Base-by-base conservation (phyloP, 1,140 invertebrate species). In the Listronotus bonariensis region DNA sequence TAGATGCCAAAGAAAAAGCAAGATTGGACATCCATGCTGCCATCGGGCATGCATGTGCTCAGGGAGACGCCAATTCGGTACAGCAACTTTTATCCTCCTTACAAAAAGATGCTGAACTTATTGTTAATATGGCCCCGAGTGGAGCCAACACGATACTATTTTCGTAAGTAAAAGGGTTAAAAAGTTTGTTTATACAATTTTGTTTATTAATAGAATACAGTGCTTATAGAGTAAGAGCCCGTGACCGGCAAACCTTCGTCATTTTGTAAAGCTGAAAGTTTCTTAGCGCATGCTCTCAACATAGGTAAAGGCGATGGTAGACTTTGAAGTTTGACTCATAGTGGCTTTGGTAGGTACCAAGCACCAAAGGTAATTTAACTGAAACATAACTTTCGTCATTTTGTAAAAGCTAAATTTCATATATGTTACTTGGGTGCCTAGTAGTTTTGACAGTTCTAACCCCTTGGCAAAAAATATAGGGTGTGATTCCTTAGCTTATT, bases 111-210 rank as follows among this genome's bases (percentile, higher is more conserved):
- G 84, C 88, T 0, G 89, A 89, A 69, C 83, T 86, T 43, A 85
- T 95, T 42, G 85, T 94, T 55, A 96, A 96, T 75, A 86, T 93
- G 83, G 88, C 92, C 4, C 92, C 92, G 0, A 89, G 88, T 70
- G 92, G 92, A 4, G 88, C 89, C 45, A 94, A 93, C 71, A 95
- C 92, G 0, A 76, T 96, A 41, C 80, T 96, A 17, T 96, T 92
- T 77, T 87, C 89, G 90, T 92, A 76, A 86, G 87, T 68, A 18
- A 36, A 6, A 49, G 17, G 18, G 49, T 14, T 14, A 15, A 15
- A 9, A 18, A 38, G 12, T 45, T n/a, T 15, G n/a, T 1, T n/a
- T n/a, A n/a, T n/a, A 45, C 11, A 12, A 31, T 8, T 17, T 55
- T 40, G 3, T 55, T 34, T 36, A 12, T 26, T 17, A 31, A 15